A percentile compares a stretch with the other conserved stretches of the same genome.
Conservation (phyloP, 1,140 invertebrate genomes). For the Meloidogyne chitwoodi region DNA sequence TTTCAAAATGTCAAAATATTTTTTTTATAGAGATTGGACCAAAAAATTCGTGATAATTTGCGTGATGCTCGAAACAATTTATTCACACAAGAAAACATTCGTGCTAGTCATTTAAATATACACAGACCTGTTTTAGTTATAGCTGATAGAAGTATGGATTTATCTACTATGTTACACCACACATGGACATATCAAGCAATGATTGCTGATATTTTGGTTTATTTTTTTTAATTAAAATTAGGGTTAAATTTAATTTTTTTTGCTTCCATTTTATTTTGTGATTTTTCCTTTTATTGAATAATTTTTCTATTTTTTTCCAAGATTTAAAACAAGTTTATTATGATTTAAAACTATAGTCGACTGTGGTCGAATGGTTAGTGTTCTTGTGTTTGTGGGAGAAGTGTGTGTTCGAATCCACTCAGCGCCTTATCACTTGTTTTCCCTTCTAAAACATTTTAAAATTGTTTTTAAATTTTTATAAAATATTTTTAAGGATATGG, state of each 20-base stretch:
- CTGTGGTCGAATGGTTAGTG: no score
- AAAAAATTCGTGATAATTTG: conserved; percentile 91
- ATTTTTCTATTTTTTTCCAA: no score
- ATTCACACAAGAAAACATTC: conserved; percentile 71
- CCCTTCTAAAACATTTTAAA: not conserved
- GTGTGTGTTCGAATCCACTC: no score
- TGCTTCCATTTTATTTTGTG: no score
- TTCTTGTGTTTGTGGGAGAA: no score
- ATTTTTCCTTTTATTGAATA: no score
- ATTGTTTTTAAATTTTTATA: conserved; percentile 5
- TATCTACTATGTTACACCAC: conserved; percentile 94
- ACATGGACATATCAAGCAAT: conserved; percentile 99
- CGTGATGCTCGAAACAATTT: conserved; percentile 92
- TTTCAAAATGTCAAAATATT: not conserved
- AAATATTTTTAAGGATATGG: conserved; percentile 67
- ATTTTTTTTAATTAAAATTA: conserved; percentile 12
- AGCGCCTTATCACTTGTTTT: no score
- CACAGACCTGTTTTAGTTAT: conserved; percentile 70
- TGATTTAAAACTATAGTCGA: no score
- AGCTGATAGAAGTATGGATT: conserved; percentile 88
- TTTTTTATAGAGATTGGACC: conserved; percentile 74
- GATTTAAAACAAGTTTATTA: no score
- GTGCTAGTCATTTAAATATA: conserved; percentile 51
- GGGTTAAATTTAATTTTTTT: conserved; percentile 73
- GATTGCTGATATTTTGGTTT: conserved; percentile 65